Evolutionary conservation across 1,140 invertebrate species (phyloP), one percentile per base, ranked within the genome.

Genomic region (Drosophila subobscura): DNA sequence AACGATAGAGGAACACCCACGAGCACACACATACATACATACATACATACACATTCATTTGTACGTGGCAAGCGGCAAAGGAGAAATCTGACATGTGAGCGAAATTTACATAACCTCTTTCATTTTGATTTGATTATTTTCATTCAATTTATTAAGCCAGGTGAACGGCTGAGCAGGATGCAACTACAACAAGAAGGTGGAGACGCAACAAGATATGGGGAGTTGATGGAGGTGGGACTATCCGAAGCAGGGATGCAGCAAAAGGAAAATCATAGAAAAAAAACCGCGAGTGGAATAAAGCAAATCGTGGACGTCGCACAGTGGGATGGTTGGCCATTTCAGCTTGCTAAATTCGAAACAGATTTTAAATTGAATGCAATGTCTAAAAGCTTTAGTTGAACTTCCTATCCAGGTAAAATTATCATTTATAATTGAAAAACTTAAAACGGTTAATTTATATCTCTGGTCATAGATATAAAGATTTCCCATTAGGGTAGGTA

Each of bases 121-220:
- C 65, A 86, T 58, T 79, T 70, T 72, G 65, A 86, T 86, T 86
- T 88, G 61, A 88, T 81, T 83, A 88, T 78, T 83, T 86, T 81
- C 73, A 78, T 83, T 84, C 75, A 83, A 83, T 83, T 83, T 84
- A 56, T 71, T 72, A 67, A 64, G 79, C 64, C 79, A 83, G 61
- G 70, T 75, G 64, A 84, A 52, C 60, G 10, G 55, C 33, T 67
- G 51, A 59, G 29, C n/a, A 14, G 3, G 6, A 51, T 16, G 16
- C 16, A 50, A 37, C 59, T 47, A 23, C 52, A 44, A 23, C 42
- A 59, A 37, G 5, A 42, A 25, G 16, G 49, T 33, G 29, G 29
- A 20, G 16, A 20, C 16, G 16, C 3, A 33, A 10, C 29, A 33
- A 33, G 7, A 33, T 33, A 8, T 33, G 7, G 7, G 3, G 29